Percentiles rank a stretch among this genome's conserved stretches.
These are phyloP conservation scores for Aphidius colemani DNA, from an alignment of 2,888 invertebrate species.

Conservation along the genomic window DNA sequence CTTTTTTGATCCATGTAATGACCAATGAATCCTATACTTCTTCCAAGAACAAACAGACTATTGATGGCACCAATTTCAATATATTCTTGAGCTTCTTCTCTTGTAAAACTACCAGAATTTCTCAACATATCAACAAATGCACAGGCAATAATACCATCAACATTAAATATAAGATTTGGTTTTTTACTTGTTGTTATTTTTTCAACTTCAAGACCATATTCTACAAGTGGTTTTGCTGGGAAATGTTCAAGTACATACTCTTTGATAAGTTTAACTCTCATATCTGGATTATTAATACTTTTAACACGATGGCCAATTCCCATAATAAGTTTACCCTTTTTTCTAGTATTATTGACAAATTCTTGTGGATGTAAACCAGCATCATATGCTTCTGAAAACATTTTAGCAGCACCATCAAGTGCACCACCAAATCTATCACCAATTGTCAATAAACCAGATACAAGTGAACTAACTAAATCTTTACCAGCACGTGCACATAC, in stretches of 20 bases:
- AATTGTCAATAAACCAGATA: slow-evolving; percentile 95
- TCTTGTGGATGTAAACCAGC: slow-evolving; percentile 94
- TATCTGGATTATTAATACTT: slow-evolving; percentile 98
- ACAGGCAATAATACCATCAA: slow-evolving; percentile 97
- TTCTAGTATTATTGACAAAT: slow-evolving; percentile 97
- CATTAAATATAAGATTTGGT: slow-evolving; percentile 99
- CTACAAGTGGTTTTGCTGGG: slow-evolving; percentile 90
- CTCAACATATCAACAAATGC: slow-evolving; percentile 96
- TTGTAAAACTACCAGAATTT: slow-evolving; percentile 92
- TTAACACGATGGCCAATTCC: slow-evolving; percentile 95
- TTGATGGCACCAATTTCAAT: slow-evolving; percentile 97
- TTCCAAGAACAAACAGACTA: slow-evolving; percentile 95
- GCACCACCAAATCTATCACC: slow-evolving; percentile 99
- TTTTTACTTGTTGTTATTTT: slow-evolving; percentile 99
- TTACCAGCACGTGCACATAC: slow-evolving; percentile 97
- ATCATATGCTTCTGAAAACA: slow-evolving; percentile 97
- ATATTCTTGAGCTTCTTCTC: slow-evolving; percentile 97
- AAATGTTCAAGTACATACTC: slow-evolving; percentile 93
- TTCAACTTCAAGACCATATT: slow-evolving; percentile 96
- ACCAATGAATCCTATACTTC: slow-evolving; percentile 97
- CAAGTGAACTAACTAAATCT: slow-evolving; percentile 93
- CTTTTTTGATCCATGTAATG: slow-evolving; percentile 99
- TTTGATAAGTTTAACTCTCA: slow-evolving; percentile 94
- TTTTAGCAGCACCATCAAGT: slow-evolving; percentile 94
- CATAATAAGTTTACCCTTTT: slow-evolving; percentile 97